Percentiles rank a stretch among this genome's conserved stretches.
phyloP scores from a whole-genome alignment of 2,888 invertebrate genomes.

The Pomacea canaliculata region DNA sequence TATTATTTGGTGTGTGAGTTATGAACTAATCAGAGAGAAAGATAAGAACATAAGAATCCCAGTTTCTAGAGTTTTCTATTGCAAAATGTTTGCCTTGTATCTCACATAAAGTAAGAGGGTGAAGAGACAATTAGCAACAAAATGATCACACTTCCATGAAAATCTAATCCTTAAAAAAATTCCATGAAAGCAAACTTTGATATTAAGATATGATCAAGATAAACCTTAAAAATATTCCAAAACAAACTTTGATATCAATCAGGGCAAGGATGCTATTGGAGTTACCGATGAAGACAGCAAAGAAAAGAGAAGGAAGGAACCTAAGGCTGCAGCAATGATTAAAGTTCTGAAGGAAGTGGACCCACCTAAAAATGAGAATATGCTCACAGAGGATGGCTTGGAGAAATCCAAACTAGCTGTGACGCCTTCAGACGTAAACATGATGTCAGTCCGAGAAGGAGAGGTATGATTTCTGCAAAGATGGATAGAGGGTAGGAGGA shows the following conservation, averaged over 20 bases:
- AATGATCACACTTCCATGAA: too few relatives aligned
- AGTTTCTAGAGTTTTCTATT: too few relatives aligned
- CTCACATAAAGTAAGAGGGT: too few relatives aligned
- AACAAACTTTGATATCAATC: not conserved
- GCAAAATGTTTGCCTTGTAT: too few relatives aligned
- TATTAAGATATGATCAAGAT: too few relatives aligned
- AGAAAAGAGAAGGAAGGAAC: not conserved
- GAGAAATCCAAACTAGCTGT: conserved; percentile 52
- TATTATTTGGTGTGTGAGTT: too few relatives aligned
- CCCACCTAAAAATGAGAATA: conserved; percentile 35
- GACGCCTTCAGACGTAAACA: conserved; percentile 41
- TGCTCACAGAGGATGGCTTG: conserved; percentile 35
- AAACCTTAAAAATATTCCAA: too few relatives aligned
- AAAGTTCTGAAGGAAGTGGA: conserved; percentile 57
- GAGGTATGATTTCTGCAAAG: conserved; percentile 38
- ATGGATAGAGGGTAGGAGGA: not conserved
- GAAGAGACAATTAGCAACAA: too few relatives aligned
- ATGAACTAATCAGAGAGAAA: too few relatives aligned
- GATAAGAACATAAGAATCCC: too few relatives aligned
- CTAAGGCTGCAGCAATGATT: conserved; percentile 44
- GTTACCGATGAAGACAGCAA: conserved; percentile 20
- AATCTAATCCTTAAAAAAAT: too few relatives aligned
- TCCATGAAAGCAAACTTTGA: too few relatives aligned
- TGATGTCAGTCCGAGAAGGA: conserved; percentile 52
- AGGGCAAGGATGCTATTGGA: conserved; percentile 11